A percentile compares a stretch with the other conserved stretches of the same genome.
Evolutionary conservation across 2,888 invertebrate species (phyloP).

Genomic region (Salticus scenicus): DNA sequence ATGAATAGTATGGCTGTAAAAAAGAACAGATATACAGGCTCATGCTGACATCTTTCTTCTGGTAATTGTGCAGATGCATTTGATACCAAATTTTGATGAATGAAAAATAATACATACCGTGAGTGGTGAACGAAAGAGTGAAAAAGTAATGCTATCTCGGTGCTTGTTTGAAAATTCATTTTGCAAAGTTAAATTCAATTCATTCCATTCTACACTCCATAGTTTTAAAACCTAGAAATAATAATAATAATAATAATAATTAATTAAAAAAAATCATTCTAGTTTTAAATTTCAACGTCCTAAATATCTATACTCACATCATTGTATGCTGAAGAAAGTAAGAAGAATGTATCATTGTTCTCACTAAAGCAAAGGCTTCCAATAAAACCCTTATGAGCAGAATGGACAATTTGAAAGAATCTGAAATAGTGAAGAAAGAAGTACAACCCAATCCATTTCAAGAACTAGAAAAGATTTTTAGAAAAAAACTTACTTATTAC

Average conservation of each 20-base stretch:
- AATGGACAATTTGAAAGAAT: slow-evolving; percentile 12
- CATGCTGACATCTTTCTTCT: too few relatives aligned
- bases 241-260: not conserved
- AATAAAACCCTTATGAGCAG: slow-evolving; percentile 46
- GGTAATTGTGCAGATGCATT: too few relatives aligned
- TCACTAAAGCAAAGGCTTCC: slow-evolving; percentile 8
- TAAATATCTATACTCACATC: not conserved
- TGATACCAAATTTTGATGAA: too few relatives aligned
- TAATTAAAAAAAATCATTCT: not conserved
- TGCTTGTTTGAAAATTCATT: slow-evolving; percentile 32
- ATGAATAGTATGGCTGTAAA: too few relatives aligned
- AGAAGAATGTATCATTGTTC: not conserved
- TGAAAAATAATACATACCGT: not conserved
- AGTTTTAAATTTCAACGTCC: not conserved
- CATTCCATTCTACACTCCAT: slow-evolving; percentile 28
- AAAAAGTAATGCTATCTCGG: slow-evolving; percentile 39
- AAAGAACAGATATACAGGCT: too few relatives aligned
- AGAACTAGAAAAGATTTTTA: too few relatives aligned
- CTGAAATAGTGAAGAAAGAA: slow-evolving; percentile 7
- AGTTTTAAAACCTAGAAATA: slow-evolving; percentile 30
- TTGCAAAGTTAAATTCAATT: not conserved
- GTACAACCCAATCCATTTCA: too few relatives aligned
- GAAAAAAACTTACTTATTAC: slow-evolving; percentile 12
- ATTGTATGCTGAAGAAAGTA: not conserved
- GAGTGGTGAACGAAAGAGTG: not conserved